These are phyloP conservation scores for Eristalis tenax DNA, from an alignment of 2,888 invertebrate species.

Conservation along the genomic window DNA sequence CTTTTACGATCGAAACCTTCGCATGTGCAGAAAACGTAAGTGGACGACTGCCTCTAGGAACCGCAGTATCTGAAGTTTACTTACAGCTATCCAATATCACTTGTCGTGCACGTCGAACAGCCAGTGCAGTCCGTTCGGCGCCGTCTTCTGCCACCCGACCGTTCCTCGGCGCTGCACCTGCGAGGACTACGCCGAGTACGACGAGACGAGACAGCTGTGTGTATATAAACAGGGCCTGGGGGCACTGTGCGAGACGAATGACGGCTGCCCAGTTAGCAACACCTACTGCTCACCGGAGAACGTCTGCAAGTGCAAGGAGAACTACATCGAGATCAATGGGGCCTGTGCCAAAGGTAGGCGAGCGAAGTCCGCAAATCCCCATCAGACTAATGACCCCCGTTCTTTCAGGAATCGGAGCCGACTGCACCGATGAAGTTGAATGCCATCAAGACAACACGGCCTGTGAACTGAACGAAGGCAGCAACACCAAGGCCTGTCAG, in stretches of 20 bases:
- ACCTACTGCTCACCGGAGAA: constrained; percentile 77
- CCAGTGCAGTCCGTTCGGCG: constrained; percentile 81
- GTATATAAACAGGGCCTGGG: constrained; percentile 78
- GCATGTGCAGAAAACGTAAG: constrained; percentile 80
- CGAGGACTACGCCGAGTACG: constrained; percentile 78
- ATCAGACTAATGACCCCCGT: neutral
- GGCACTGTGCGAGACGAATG: constrained; percentile 77
- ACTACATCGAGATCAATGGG: constrained; percentile 75
- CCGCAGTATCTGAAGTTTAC: neutral
- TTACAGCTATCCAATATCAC: constrained; percentile 76
- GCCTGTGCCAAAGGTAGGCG: constrained; percentile 76
- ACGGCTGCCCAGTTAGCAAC: constrained; percentile 76
- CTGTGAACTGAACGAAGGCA: constrained; percentile 74
- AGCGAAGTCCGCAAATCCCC: neutral
- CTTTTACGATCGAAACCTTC: constrained; percentile 78
- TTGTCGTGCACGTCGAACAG: constrained; percentile 79
- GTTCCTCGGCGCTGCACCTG: constrained; percentile 79
- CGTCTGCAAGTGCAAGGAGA: constrained; percentile 77
- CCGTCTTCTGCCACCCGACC: constrained; percentile 75
- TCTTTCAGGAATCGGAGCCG: constrained; percentile 76
- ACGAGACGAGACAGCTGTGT: constrained; percentile 78
- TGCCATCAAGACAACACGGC: constrained; percentile 76
- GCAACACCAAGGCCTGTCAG: constrained; percentile 76
- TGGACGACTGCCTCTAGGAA: neutral
- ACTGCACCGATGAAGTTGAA: constrained; percentile 76